Evolutionary conservation across 1,140 invertebrate species (phyloP).

Genomic region (Cepaea nemoralis): DNA sequence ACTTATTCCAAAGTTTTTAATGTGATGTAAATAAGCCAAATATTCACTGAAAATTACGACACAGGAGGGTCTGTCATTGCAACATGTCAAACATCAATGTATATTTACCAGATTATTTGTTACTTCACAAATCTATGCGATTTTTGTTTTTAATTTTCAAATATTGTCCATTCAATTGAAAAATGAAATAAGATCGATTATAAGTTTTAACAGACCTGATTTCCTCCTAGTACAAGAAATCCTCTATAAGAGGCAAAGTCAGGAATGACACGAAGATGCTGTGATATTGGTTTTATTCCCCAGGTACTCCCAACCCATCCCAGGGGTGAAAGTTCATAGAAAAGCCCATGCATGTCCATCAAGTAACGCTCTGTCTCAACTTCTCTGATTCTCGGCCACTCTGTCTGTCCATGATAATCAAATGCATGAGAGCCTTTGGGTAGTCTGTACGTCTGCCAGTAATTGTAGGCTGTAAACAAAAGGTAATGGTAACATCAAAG

Average conservation of each 20-base stretch:
- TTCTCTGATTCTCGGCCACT: constrained; percentile 49
- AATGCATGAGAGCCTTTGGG: constrained; percentile 52
- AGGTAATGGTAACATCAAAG: too few relatives aligned
- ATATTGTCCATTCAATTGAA: too few relatives aligned
- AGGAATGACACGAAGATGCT: constrained; percentile 47
- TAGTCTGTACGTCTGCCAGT: constrained; percentile 51
- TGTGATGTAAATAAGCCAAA: too few relatives aligned
- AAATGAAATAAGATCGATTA: neutral
- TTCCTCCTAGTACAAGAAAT: constrained; percentile 47
- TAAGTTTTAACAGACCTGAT: constrained; percentile 37
- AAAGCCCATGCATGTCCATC: constrained; percentile 52
- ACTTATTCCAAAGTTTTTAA: too few relatives aligned
- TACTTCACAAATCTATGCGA: too few relatives aligned
- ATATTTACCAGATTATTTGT: too few relatives aligned
- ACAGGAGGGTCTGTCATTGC: too few relatives aligned
- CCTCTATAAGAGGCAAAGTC: constrained; percentile 50
- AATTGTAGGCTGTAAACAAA: constrained; percentile 39
- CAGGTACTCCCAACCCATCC: constrained; percentile 47
- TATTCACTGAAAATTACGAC: too few relatives aligned
- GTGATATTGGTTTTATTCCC: constrained; percentile 46
- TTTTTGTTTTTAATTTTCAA: too few relatives aligned
- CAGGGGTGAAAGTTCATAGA: constrained; percentile 50
- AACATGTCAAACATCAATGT: too few relatives aligned
- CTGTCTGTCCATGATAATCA: constrained; percentile 50
- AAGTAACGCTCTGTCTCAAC: constrained; percentile 50